Base-by-base conservation (phyloP, 2,797 vertebrate genomes). In the Todus mexicanus region DNA sequence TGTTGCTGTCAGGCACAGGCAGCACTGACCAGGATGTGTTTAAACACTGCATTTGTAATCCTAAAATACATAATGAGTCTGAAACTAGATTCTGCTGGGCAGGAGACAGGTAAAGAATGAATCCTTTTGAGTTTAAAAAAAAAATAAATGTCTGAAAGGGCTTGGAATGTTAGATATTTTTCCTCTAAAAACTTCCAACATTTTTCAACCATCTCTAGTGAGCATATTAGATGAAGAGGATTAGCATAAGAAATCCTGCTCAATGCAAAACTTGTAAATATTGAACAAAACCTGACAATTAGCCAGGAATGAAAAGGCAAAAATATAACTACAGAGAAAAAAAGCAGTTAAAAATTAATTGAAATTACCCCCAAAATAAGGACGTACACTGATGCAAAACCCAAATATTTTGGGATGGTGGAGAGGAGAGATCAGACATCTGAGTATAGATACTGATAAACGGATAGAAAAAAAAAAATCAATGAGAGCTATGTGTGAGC, bases 261-360 rank as follows among this genome's bases (percentile, higher is more conserved):
- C 63, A 60, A 19, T 91, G 87, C 48, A 88, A 86, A 92, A 60
- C 89, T 86, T 93, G 93, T 92, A 95, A 95, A 95, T 92, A 96
- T 95, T 96, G 91, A 95, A 92, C 79, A 92, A 93, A 95, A 81
- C 0, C 92, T 94, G 96, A 91, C 91, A 95, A 95, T 96, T 96
- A 95, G 35, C 37, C 37, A 64, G 37, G 57, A 87, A 89, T 66
- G 40, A 85, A 85, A 92, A 80, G 45, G 66, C 37, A 81, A 95
- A n/a, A 95, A 93, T 53, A 83, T 16, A 90, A 66, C 75, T 88
- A 91, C 84, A 88, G 88, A 86, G 79, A 33, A 84, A 80, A 94
- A 91, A 94, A 66, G 0, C 17, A 51, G 76, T 95, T 82, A 88
- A 93, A 95, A 95, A 88, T 86, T 88, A 92, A 96, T 95, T 88